Conservation (phyloP, 1,140 invertebrate genomes). For the Portunus trituberculatus region DNA sequence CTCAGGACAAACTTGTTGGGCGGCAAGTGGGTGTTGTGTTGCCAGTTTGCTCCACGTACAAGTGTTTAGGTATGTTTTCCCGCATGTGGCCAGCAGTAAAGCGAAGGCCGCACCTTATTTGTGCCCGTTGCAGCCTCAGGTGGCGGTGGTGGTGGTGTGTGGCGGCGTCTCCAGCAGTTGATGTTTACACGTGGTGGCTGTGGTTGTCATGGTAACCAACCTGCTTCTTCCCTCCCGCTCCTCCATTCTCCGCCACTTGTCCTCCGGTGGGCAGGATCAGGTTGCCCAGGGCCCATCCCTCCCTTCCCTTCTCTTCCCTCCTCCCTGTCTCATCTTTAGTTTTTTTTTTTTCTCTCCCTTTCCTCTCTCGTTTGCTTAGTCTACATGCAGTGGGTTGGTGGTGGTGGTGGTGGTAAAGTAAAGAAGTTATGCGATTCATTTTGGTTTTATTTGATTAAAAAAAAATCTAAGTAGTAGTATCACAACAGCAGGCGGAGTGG, state of each 20-base stretch:
- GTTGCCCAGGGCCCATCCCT: not conserved
- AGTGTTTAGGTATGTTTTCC: not conserved
- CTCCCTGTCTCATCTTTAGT: not conserved
- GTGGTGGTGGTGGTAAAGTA: not conserved
- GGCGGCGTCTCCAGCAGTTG: not conserved
- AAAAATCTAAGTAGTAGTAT: constrained; percentile 18
- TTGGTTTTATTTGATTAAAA: constrained; percentile 39
- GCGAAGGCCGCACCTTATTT: constrained; percentile 9
- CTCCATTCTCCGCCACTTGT: not conserved
- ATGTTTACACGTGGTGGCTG: not conserved
- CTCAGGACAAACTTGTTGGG: not conserved
- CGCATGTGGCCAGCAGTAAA: not conserved
- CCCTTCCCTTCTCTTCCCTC: not conserved
- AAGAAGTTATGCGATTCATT: constrained; percentile 10
- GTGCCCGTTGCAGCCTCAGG: not conserved
- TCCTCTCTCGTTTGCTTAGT: not conserved
- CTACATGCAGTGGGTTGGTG: not conserved
- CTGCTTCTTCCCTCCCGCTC: not conserved
- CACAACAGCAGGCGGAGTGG: constrained; percentile 31
- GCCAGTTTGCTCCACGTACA: not conserved
- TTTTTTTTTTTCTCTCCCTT: not conserved
- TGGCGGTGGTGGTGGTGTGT: not conserved
- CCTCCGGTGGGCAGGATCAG: not conserved
- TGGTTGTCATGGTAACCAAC: constrained; percentile 34
- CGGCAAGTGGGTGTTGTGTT: not conserved